A percentile compares a stretch with the other conserved stretches of the same genome.
phyloP scores from a whole-genome alignment of 2,113 vertebrate species.

The Poeciliopsis turrubarensis region DNA sequence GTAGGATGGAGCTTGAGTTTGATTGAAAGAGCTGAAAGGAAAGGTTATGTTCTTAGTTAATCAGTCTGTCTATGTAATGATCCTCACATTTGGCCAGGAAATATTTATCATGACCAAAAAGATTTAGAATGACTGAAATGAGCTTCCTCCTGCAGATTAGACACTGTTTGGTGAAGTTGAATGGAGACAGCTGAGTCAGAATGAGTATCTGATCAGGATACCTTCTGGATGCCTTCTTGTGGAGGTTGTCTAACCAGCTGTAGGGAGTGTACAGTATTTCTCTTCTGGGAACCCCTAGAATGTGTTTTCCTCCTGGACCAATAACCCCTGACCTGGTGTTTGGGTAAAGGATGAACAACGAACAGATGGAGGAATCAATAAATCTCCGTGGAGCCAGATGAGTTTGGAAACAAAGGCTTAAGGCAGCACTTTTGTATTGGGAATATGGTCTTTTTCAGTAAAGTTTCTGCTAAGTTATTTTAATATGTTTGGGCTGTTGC shows the following conservation, averaged over 20 bases:
- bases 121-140: neutral
- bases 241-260: neutral
- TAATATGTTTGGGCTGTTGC: conserved; percentile 11
- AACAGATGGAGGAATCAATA: too few relatives aligned
- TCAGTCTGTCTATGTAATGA: neutral
- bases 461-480: neutral
- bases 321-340: too few relatives aligned
- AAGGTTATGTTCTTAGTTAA: neutral
- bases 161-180: neutral
- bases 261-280: too few relatives aligned
- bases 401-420: conserved; percentile 14
- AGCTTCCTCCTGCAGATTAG: neutral
- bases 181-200: too few relatives aligned
- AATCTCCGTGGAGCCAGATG: neutral
- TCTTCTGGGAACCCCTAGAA: too few relatives aligned
- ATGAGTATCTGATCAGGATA: neutral
- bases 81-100: neutral
- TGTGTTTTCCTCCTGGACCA: too few relatives aligned
- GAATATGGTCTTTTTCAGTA: neutral
- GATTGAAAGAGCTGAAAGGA: too few relatives aligned
- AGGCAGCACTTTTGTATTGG: conserved; percentile 17
- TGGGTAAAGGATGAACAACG: too few relatives aligned
- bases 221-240: neutral
- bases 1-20: neutral
- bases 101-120: neutral